A percentile compares a stretch with the other conserved stretches of the same genome.
phyloP scores from a whole-genome alignment of 2,113 vertebrate species.

The Prionailurus viverrinus region DNA sequence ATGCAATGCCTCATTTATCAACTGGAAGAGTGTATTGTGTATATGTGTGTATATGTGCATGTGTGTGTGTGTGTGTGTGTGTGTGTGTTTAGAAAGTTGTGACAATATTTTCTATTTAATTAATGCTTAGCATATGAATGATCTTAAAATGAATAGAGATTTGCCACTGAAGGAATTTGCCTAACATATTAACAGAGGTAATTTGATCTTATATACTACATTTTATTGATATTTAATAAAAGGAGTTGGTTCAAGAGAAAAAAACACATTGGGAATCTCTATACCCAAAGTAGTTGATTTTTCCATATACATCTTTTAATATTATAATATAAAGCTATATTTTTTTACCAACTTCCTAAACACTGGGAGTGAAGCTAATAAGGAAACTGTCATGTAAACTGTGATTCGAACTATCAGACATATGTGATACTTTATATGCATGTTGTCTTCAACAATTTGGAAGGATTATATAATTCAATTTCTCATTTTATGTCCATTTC shows the following conservation, averaged over 20 bases:
- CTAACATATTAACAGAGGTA: neutral
- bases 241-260: neutral
- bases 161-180: neutral
- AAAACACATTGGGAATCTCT: neutral
- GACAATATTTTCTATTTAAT: neutral
- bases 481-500: neutral
- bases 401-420: neutral
- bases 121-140: neutral
- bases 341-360: neutral
- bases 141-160: neutral
- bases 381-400: neutral
- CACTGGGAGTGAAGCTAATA: neutral
- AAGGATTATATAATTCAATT: neutral
- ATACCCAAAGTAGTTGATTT: neutral
- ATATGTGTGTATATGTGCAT: too few species aligned
- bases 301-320: neutral
- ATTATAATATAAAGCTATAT: neutral
- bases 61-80: neutral
- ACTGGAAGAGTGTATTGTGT: neutral
- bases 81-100: neutral
- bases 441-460: neutral
- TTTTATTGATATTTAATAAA: neutral
- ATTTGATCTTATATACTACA: neutral
- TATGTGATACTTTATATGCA: neutral
- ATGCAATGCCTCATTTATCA: neutral